Evolutionary conservation across 2,113 vertebrate species (phyloP).

Genomic region (Aspidoscelis tigris): DNA sequence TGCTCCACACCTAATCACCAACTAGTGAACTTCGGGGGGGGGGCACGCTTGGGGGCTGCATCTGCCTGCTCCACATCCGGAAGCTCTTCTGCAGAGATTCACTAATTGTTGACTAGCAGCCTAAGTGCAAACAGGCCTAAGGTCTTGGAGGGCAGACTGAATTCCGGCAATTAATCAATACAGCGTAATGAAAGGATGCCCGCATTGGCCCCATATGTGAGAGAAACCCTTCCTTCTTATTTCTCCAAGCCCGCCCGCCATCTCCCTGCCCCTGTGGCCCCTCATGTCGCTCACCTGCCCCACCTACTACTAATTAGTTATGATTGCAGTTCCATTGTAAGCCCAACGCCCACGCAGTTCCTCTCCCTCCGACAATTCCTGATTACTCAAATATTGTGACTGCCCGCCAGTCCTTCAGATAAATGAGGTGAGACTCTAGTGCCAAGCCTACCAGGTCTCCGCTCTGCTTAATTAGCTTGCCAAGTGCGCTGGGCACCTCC

Average conservation of each 20-base stretch:
- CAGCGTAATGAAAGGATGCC: background rate
- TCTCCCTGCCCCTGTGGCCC: background rate
- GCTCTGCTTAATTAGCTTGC: background rate
- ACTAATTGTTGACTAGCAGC: too few species aligned
- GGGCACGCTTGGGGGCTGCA: too few species aligned
- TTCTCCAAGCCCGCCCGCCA: background rate
- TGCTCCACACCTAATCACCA: too few species aligned
- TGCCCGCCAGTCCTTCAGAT: background rate
- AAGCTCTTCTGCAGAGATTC: too few species aligned
- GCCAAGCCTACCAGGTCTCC: background rate
- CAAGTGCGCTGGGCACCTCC: background rate
- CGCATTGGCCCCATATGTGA: background rate
- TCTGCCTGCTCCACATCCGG: too few species aligned
- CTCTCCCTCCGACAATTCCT: background rate
- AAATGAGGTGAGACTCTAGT: background rate
- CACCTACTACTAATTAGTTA: background rate
- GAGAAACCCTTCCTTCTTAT: background rate
- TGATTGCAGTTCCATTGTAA: background rate
- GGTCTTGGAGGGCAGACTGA: too few species aligned
- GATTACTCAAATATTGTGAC: conserved; percentile 28
- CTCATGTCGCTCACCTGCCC: background rate
- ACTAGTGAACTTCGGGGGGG: too few species aligned
- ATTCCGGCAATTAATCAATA: too few species aligned
- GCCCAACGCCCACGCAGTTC: background rate
- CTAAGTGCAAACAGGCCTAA: too few species aligned